Evolutionary conservation across 1,140 invertebrate species (phyloP).

Genomic region (Semibalanus balanoides): DNA sequence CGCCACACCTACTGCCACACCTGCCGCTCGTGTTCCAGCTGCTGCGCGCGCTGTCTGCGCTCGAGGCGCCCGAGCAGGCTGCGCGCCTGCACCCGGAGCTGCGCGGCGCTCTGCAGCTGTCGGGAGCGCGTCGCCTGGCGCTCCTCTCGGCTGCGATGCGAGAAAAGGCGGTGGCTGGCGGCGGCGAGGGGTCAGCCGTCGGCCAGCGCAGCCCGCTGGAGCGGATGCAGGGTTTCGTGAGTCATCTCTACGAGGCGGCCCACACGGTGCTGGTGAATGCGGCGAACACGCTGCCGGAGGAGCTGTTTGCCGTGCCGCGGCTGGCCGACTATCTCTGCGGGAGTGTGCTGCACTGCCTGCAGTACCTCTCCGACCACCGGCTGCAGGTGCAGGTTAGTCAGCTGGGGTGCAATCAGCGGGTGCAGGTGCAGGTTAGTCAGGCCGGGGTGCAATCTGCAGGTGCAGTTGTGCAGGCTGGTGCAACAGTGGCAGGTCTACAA

Average conservation of each 20-base stretch:
- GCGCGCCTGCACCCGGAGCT: background rate
- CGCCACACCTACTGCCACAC: background rate
- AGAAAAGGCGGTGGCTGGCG: background rate
- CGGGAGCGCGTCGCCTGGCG: background rate
- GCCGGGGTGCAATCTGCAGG: too few relatives aligned
- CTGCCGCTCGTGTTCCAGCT: background rate
- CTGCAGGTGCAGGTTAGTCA: background rate
- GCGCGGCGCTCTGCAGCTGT: background rate
- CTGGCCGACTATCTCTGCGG: background rate
- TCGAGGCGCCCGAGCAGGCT: background rate
- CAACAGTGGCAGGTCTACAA: too few relatives aligned
- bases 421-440: too few relatives aligned
- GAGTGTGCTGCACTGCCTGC: background rate
- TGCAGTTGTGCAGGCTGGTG: too few relatives aligned
- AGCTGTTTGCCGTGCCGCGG: background rate
- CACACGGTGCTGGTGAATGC: background rate
- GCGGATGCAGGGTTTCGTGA: background rate
- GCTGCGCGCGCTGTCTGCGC: background rate
- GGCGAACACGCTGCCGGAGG: background rate
- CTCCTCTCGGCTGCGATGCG: background rate
- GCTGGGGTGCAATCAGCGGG: too few relatives aligned
- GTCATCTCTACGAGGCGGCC: background rate
- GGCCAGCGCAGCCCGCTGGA: background rate
- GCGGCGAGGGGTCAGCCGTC: too few relatives aligned
- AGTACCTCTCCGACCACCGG: background rate